Percentiles rank a stretch among this genome's conserved stretches.
These are phyloP conservation scores for Ascaphus truei DNA, from an alignment of 2,113 vertebrate species.

Conservation along the genomic window DNA sequence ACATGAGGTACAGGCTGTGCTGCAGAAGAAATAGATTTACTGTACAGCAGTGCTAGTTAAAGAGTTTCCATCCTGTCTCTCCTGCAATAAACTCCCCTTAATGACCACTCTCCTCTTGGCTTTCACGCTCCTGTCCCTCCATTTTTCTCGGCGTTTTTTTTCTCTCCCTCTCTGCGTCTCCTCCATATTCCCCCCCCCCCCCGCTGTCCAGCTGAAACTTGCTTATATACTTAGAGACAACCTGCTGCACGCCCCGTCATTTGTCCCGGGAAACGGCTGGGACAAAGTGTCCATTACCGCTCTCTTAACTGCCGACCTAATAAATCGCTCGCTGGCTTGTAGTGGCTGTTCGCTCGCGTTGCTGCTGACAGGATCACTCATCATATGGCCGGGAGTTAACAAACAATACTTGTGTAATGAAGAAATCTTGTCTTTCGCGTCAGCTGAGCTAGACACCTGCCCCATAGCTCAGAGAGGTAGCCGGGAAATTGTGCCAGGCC, in stretches of 20 bases:
- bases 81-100: conserved; percentile 27
- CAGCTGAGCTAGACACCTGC: not conserved
- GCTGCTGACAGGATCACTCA: conserved; percentile 20
- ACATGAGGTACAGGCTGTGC: conserved; percentile 25
- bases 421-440: conserved; percentile 26
- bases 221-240: conserved; percentile 28
- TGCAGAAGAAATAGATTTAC: conserved; percentile 34
- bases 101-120: conserved; percentile 1
- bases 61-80: conserved; percentile 28
- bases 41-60: conserved; percentile 32
- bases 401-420: conserved; percentile 28
- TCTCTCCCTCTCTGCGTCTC: not conserved
- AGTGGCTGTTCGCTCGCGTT: conserved; percentile 20
- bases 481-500: not conserved
- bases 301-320: conserved; percentile 26
- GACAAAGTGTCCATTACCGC: conserved; percentile 31
- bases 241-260: conserved; percentile 15
- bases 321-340: conserved; percentile 17
- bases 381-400: conserved; percentile 27
- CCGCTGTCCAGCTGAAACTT: not conserved
- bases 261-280: conserved; percentile 10
- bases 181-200: not conserved
- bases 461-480: not conserved
- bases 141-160: not conserved
- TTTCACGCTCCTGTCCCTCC: conserved; percentile 13